Conservation (phyloP, 2,113 vertebrate genomes). For the Tachuris rubrigastra region DNA sequence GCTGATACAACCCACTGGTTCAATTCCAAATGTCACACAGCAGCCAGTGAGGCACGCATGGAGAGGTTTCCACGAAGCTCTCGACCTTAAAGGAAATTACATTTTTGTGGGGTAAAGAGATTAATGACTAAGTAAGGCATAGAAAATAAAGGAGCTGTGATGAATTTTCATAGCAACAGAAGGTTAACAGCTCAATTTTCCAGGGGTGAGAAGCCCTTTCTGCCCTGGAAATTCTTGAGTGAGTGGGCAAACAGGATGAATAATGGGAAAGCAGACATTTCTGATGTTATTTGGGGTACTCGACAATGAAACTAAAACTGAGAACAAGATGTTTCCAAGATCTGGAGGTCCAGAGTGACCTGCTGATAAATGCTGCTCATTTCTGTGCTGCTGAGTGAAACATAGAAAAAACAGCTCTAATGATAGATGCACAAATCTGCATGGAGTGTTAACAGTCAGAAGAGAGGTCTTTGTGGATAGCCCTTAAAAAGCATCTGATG, state of each 20-base stretch:
- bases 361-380: neutral
- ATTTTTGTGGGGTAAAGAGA: neutral
- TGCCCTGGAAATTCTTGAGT: neutral
- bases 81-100: neutral
- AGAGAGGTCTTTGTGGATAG: neutral
- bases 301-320: neutral
- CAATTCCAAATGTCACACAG: neutral
- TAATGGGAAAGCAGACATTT: neutral
- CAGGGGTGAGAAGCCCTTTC: neutral
- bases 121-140: neutral
- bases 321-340: neutral
- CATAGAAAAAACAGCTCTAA: neutral
- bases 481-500: neutral
- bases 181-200: neutral
- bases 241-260: neutral
- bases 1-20: neutral
- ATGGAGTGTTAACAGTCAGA: neutral
- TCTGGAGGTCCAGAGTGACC: neutral
- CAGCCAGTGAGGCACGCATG: rapidly evolving
- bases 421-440: neutral
- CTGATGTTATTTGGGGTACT: neutral
- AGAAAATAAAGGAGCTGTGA: neutral
- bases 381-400: neutral
- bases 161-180: neutral
- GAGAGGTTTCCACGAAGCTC: neutral